Base-by-base conservation (phyloP, 2,888 invertebrate genomes). In the Mesorhabditis spiculigera region DNA sequence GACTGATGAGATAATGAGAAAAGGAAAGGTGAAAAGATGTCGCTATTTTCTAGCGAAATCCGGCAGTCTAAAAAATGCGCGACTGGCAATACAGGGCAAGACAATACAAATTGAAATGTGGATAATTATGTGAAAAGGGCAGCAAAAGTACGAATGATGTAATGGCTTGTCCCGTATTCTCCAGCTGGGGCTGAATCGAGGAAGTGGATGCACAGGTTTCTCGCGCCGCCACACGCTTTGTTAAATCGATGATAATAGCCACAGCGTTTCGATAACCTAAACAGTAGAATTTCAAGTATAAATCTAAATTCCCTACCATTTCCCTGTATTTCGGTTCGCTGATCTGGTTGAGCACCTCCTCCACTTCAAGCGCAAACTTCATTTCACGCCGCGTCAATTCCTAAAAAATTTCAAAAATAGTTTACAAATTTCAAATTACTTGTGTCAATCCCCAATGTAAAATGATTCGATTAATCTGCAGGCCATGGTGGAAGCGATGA, bases 181-280 rank as follows among this genome's bases (percentile, higher is more conserved):
- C 98, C 98, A 86, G 95, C 95, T 4, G 98, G 97, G 42, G 98
- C 97, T 86, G 93, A 93, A 88, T 98, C 97, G 87, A 95, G 97
- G 87, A 98, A 92, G 87, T 95, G 94, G 87, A 94, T 93, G 87
- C 97, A 97, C 76, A 98, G 93, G 80, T 93, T 93, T 0, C 94
- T 94, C 44, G 95, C 94, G 68, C 96, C 96, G 68, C 93, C 93
- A 86, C 95, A 95, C 16, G 71, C 72, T n/a, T 73, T 71, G 4
- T 75, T 73, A 3, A 28, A 28, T 28, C 3, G 28, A 28, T 28
- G 28, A 28, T 28, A 28, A 28, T 28, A 98, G 94, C 93, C 96
- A 96, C 67, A 98, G 88, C 0, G 95, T 95, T 88, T 98, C 89
- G 0, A 98, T 97, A 69, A 97, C 66, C 77, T 77, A 62, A 58